These are phyloP conservation scores for Sturnus vulgaris DNA, from an alignment of 2,113 vertebrate genomes.

Conservation along the genomic window DNA sequence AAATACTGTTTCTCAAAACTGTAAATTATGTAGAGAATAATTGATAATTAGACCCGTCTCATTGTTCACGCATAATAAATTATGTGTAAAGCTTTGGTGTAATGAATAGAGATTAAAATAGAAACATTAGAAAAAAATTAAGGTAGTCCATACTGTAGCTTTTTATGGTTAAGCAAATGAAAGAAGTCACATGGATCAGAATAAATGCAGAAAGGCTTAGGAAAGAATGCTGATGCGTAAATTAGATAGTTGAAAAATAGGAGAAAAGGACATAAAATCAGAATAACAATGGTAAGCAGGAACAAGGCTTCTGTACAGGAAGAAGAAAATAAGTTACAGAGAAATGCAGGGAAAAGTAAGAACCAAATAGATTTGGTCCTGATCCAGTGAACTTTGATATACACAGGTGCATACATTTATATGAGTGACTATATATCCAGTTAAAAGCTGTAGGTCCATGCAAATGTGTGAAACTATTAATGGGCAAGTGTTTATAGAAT, in stretches of 20 bases:
- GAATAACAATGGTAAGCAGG: background rate
- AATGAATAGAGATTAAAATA: background rate
- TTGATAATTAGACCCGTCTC: background rate
- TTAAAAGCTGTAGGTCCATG: background rate
- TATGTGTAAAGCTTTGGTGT: background rate
- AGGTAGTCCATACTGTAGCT: background rate
- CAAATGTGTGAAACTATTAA: background rate
- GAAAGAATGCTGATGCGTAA: background rate
- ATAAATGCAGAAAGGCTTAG: background rate
- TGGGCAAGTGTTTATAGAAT: background rate
- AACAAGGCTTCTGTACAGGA: background rate
- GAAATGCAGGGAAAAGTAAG: background rate
- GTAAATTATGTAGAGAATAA: background rate
- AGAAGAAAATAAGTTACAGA: background rate
- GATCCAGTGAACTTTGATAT: background rate
- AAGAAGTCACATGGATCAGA: background rate
- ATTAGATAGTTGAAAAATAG: background rate
- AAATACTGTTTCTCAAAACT: background rate
- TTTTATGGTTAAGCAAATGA: background rate
- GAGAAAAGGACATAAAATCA: background rate
- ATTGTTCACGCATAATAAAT: background rate
- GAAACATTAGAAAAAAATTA: background rate
- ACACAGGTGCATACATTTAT: fast-evolving
- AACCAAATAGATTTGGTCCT: background rate
- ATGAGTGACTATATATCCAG: background rate